Base-by-base conservation (phyloP, 2,888 invertebrate species). In the Meghimatium bilineatum region DNA sequence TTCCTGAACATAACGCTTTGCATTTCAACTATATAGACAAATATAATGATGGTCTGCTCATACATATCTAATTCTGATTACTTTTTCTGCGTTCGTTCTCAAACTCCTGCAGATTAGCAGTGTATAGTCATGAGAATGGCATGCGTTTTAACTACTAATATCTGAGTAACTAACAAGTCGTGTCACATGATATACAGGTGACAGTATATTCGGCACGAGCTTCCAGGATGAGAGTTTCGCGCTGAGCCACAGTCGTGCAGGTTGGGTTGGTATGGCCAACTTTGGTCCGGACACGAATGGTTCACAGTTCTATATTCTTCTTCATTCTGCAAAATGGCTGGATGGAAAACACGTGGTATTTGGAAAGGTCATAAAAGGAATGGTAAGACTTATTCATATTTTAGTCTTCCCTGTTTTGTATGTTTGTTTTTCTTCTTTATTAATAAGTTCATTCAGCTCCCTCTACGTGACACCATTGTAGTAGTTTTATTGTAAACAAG, bases 211-310 rank as follows among this genome's bases (percentile, higher is more conserved):
- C 85, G 93, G 92, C 26, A 86, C 87, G 6, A 88, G 86, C 72
- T 93, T 92, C 85, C 88, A 90, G 75, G 93, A 92, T 86, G 92
- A 92, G 82, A 88, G 89, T 79, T 92, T 92, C 86, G 75, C 86
- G 72, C 85, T 92, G 78, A 91, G 90, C 82, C 92, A 92, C 87
- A 87, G 88, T 36, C 87, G 90, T 17, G 87, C 90, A 6, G 93
- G 93, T 29, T 91, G 90, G 89, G 90, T 93, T 17, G 89, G 92
- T 78, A 93, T 93, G 93, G 93, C 93, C n/a, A 93, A 93, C 86
- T 89, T 90, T 84, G 93, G 93, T 3, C 82, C 83, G 72, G 91
- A 93, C 87, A 90, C 92, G 44, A 93, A 93, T 88, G 91, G 91
- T 3, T 92, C 92, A 6, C 93, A 93, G 87, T 93, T 93, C 89